A percentile compares a stretch with the other conserved stretches of the same genome.
Conservation (phyloP, 2,797 vertebrate genomes). For the Potorous gilbertii region DNA sequence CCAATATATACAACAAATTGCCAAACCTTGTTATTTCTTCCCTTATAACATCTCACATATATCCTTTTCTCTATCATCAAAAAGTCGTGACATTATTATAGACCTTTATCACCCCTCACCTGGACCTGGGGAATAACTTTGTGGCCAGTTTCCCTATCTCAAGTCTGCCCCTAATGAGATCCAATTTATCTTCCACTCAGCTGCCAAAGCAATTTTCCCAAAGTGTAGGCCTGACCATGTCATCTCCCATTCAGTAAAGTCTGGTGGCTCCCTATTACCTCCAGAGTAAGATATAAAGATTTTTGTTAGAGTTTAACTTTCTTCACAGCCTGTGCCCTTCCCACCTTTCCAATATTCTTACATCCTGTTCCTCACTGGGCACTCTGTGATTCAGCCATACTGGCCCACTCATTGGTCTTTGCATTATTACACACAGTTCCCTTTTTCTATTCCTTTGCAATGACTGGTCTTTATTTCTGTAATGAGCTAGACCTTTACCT, state of each 20-base stretch:
- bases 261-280: not conserved
- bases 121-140: not conserved
- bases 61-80: not conserved
- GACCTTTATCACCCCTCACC: not conserved
- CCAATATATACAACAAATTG: not conserved
- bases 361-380: not conserved
- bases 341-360: not conserved
- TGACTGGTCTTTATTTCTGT: not conserved
- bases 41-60: not conserved
- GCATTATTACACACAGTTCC: not conserved
- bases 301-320: not conserved
- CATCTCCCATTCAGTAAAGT: not conserved
- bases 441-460: not conserved
- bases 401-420: not conserved
- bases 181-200: not conserved
- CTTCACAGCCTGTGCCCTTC: not conserved
- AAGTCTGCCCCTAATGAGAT: not conserved
- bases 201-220: not conserved
- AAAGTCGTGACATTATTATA: not conserved
- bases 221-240: not conserved
- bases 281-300: not conserved
- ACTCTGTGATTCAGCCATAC: not conserved
- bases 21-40: not conserved
- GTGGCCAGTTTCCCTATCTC: not conserved
- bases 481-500: not conserved